These are phyloP conservation scores for Daubentonia madagascariensis DNA, from an alignment of 2,113 vertebrate genomes.

Conservation along the genomic window DNA sequence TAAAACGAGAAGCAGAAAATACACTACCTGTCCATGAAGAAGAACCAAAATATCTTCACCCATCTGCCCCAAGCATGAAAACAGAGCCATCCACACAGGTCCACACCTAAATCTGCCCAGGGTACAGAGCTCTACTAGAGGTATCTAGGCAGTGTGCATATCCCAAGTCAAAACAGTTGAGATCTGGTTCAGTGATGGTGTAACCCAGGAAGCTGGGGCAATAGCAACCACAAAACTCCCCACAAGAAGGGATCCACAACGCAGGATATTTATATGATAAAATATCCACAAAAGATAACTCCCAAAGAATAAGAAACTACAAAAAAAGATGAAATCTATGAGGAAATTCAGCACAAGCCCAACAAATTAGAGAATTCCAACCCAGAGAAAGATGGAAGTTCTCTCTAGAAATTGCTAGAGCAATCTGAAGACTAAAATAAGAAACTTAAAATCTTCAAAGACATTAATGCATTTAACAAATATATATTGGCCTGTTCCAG, in stretches of 20 bases:
- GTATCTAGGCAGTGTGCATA: background rate
- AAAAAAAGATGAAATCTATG: background rate
- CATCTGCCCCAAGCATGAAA: background rate
- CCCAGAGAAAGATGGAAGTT: background rate
- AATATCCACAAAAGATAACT: background rate
- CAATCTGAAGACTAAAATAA: background rate
- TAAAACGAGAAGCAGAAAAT: background rate
- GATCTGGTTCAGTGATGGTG: background rate
- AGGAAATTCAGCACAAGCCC: background rate
- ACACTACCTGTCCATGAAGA: background rate
- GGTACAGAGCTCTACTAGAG: background rate
- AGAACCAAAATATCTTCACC: background rate
- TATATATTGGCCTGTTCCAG: background rate
- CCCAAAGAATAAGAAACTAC: background rate
- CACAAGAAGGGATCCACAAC: background rate
- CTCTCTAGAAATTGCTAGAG: no score
- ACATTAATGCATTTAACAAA: background rate
- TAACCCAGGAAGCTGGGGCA: background rate
- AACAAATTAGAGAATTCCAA: background rate
- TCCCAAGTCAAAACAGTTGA: background rate
- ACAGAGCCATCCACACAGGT: background rate
- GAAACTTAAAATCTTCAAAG: background rate
- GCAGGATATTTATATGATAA: background rate
- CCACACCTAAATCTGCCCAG: background rate
- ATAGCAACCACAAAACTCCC: background rate